A percentile compares a stretch with the other conserved stretches of the same genome.
These are phyloP conservation scores for Australoheros scitulus DNA, from an alignment of 2,113 vertebrate species.

Conservation along the genomic window DNA sequence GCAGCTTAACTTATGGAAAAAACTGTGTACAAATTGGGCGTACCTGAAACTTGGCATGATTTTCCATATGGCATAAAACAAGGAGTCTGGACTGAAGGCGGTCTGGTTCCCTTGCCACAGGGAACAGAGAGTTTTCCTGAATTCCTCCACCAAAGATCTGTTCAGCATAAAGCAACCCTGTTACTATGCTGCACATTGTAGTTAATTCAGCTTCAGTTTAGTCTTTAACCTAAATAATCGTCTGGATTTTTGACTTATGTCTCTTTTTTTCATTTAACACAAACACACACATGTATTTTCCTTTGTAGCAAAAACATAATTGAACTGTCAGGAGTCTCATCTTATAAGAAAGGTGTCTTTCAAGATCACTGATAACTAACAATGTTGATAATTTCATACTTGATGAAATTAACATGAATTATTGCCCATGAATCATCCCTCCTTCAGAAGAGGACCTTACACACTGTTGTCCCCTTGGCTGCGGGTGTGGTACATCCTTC, in stretches of 20 bases:
- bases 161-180: slow-evolving; percentile 40
- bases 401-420: slow-evolving; percentile 8
- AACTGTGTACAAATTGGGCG: neutral
- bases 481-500: slow-evolving; percentile 95
- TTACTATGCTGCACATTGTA: neutral
- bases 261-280: neutral
- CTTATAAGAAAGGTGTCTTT: neutral
- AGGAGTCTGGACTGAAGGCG: slow-evolving; percentile 95
- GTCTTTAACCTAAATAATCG: neutral
- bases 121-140: slow-evolving; percentile 97
- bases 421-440: slow-evolving; percentile 25
- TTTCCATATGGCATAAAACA: slow-evolving; percentile 99
- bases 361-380: neutral
- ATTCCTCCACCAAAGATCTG: slow-evolving; percentile 97
- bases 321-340: neutral
- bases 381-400: neutral
- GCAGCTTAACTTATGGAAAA: neutral
- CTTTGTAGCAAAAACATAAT: neutral
- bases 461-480: slow-evolving; percentile 96
- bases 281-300: neutral
- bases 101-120: slow-evolving; percentile 96
- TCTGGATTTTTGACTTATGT: neutral
- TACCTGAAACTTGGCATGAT: slow-evolving; percentile 99
- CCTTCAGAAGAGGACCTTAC: slow-evolving; percentile 84
- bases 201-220: neutral